phyloP scores from a whole-genome alignment of 2,797 vertebrate species.

The Loris lydekkerianus region DNA sequence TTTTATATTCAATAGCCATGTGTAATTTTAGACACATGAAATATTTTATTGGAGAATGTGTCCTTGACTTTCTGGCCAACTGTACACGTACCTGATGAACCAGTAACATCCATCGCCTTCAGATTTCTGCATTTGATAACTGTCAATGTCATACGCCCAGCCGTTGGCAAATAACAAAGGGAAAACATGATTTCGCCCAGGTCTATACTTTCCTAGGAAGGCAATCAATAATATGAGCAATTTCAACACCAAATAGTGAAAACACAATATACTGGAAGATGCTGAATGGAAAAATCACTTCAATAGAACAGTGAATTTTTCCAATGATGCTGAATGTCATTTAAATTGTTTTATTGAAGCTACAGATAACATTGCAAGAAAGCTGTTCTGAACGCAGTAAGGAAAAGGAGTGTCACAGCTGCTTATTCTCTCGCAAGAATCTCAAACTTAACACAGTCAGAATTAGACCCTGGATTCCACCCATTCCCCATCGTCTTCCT shows the following conservation, averaged over 20 bases:
- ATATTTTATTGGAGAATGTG: neutral
- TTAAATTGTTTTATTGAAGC: conserved; percentile 5
- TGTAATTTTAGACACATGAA: neutral
- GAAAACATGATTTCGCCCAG: conserved; percentile 99
- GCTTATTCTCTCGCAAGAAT: neutral
- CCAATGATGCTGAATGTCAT: neutral
- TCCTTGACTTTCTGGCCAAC: neutral
- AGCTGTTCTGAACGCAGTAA: neutral
- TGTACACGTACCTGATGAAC: conserved; percentile 94
- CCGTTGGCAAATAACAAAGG: conserved; percentile 98
- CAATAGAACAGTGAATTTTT: neutral
- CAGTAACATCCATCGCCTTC: conserved; percentile 99
- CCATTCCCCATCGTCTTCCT: neutral
- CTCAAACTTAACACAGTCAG: neutral
- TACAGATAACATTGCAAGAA: neutral
- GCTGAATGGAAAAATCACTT: conserved; percentile 5
- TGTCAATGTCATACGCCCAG: conserved; percentile 98
- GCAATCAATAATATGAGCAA: conserved; percentile 68
- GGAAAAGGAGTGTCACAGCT: neutral
- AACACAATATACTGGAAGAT: neutral
- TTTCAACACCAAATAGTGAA: neutral
- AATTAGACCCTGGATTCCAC: neutral
- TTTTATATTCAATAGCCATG: neutral
- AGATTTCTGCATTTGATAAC: conserved; percentile 99
- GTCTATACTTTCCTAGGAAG: conserved; percentile 96